phyloP scores from a whole-genome alignment of 2,888 invertebrate species.

The Enchytraeus crypticus region DNA sequence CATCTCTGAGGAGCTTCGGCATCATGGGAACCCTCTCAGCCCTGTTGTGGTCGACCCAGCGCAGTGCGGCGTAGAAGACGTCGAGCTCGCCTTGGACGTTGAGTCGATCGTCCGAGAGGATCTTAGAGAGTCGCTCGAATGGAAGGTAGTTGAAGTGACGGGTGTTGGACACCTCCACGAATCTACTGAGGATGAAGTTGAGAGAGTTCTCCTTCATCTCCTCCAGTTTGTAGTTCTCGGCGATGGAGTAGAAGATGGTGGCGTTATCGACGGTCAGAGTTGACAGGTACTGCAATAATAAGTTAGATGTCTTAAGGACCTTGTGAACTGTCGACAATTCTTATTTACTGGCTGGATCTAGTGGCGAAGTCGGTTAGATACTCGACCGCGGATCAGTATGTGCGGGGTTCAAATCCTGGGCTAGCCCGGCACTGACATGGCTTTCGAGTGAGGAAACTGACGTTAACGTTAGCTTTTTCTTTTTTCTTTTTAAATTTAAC shows the following conservation, averaged over 20 bases:
- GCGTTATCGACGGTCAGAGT: slow-evolving; percentile 9
- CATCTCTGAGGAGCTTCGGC: slow-evolving; percentile 25
- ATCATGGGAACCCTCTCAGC: slow-evolving; percentile 27
- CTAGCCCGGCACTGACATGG: too few species aligned
- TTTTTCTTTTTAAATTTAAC: too few species aligned
- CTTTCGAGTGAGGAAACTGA: too few species aligned
- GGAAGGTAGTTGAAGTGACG: slow-evolving; percentile 13
- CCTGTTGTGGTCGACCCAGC: slow-evolving; percentile 34
- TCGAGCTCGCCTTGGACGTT: slow-evolving; percentile 23
- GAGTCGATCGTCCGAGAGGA: slow-evolving; percentile 15
- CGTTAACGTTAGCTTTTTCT: too few species aligned
- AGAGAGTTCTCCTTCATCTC: slow-evolving; percentile 17
- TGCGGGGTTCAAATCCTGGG: too few species aligned
- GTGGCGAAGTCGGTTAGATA: too few species aligned
- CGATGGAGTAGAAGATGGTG: slow-evolving; percentile 13
- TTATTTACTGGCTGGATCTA: too few species aligned
- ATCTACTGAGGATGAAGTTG: slow-evolving; percentile 10
- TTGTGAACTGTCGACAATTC: too few species aligned
- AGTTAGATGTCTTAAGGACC: too few species aligned
- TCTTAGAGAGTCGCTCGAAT: slow-evolving; percentile 9
- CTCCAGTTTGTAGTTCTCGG: slow-evolving; percentile 12
- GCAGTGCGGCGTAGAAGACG: slow-evolving; percentile 32
- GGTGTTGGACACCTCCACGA: slow-evolving; percentile 8
- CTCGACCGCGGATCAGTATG: too few species aligned
- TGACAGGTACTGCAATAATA: slow-evolving; percentile 8